phyloP scores from a whole-genome alignment of 2,888 invertebrate genomes.

The Drosophila buzzatii region DNA sequence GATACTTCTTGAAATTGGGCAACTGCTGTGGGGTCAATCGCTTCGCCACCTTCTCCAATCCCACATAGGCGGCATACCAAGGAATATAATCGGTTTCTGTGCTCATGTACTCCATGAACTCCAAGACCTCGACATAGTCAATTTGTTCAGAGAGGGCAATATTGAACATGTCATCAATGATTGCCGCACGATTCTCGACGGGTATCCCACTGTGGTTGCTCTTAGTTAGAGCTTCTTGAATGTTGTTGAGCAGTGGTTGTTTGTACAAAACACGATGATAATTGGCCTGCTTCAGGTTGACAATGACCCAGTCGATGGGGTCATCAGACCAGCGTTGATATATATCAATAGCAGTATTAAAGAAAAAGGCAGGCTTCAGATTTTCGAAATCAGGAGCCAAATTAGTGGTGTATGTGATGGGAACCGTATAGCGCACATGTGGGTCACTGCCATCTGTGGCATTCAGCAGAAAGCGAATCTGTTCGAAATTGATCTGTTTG shows the following conservation, averaged over 20 bases:
- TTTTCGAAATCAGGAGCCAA: slow-evolving; percentile 59
- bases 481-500: slow-evolving; percentile 47
- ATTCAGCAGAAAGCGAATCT: slow-evolving; percentile 72
- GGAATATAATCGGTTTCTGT: slow-evolving; percentile 90
- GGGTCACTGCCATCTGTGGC: slow-evolving; percentile 61
- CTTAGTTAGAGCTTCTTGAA: slow-evolving; percentile 59
- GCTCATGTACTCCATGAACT: slow-evolving; percentile 89
- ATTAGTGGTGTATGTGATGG: slow-evolving; percentile 79
- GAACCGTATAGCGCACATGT: slow-evolving; percentile 69
- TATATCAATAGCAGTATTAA: slow-evolving; percentile 38
- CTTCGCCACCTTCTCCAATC: slow-evolving; percentile 48
- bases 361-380: slow-evolving; percentile 62
- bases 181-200: slow-evolving; percentile 89
- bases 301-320: slow-evolving; percentile 76
- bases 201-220: slow-evolving; percentile 65
- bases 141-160: slow-evolving; percentile 86
- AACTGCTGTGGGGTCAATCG: slow-evolving; percentile 67
- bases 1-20: slow-evolving; percentile 78
- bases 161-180: slow-evolving; percentile 90
- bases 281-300: slow-evolving; percentile 81
- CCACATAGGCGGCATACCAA: slow-evolving; percentile 89
- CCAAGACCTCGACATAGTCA: slow-evolving; percentile 84
- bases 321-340: slow-evolving; percentile 10
- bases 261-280: slow-evolving; percentile 90
- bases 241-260: slow-evolving; percentile 86